These are phyloP conservation scores for Paralichthys olivaceus DNA, from an alignment of 2,113 vertebrate genomes.

Conservation along the genomic window DNA sequence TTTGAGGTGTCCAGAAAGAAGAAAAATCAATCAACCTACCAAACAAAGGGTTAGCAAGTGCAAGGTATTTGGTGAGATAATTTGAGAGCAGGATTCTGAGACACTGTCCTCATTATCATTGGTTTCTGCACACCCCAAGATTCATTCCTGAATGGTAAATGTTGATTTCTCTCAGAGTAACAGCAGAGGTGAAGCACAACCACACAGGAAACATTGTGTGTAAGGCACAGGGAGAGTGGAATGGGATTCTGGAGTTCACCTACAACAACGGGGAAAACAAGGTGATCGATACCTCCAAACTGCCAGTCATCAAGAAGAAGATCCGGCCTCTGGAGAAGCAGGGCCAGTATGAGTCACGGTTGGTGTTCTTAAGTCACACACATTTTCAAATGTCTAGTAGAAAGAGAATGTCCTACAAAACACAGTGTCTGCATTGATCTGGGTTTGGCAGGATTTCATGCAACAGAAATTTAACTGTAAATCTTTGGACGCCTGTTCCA, in stretches of 20 bases:
- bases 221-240: constrained; percentile 94
- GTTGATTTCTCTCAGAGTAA: constrained; percentile 82
- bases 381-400: background rate
- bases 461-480: too few relatives aligned
- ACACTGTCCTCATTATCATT: too few relatives aligned
- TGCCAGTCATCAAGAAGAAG: constrained; percentile 87
- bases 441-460: too few relatives aligned
- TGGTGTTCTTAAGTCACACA: constrained; percentile 24
- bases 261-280: constrained; percentile 92
- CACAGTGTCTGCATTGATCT: too few relatives aligned
- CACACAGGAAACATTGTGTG: constrained; percentile 89
- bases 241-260: constrained; percentile 89
- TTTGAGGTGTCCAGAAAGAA: too few relatives aligned
- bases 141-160: background rate
- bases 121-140: background rate
- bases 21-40: too few relatives aligned
- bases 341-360: constrained; percentile 89
- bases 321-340: constrained; percentile 88
- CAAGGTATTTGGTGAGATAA: background rate
- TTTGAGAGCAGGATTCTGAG: background rate
- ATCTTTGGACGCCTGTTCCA: background rate
- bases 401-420: too few relatives aligned
- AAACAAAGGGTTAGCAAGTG: too few relatives aligned
- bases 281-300: constrained; percentile 87
- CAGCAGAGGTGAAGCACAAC: constrained; percentile 91